phyloP scores from a whole-genome alignment of 2,797 vertebrate species.

The Nyctibius grandis region DNA sequence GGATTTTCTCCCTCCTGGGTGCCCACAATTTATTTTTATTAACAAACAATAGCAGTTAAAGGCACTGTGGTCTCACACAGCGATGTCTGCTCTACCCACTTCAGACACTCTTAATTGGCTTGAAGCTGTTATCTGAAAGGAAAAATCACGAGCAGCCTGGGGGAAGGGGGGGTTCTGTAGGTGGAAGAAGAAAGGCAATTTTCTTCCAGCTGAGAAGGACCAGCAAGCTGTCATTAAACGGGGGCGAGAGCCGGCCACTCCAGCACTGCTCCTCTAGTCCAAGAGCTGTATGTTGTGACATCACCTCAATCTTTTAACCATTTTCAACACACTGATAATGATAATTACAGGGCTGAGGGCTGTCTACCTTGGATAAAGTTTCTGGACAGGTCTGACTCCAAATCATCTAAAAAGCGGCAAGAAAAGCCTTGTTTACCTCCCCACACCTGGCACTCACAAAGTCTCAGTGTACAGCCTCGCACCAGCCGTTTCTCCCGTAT shows the following conservation, averaged over 20 bases:
- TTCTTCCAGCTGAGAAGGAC: neutral
- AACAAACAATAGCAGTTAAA: slow-evolving; percentile 49
- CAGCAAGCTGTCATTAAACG: neutral
- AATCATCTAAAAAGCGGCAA: neutral
- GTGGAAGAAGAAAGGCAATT: neutral
- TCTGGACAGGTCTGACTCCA: neutral
- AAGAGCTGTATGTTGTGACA: neutral
- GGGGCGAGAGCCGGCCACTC: neutral
- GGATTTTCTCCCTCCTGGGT: neutral
- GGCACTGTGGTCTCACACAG: neutral
- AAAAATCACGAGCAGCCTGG: neutral
- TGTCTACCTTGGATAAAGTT: neutral
- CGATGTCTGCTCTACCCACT: neutral
- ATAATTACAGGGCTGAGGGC: neutral
- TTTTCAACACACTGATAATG: slow-evolving; percentile 2
- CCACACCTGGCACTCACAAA: neutral
- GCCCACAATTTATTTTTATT: slow-evolving; percentile 55
- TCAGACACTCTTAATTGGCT: neutral
- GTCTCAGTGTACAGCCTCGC: neutral
- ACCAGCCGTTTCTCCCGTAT: rapidly evolving
- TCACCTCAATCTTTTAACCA: neutral
- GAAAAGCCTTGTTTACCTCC: neutral
- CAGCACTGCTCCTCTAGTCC: neutral
- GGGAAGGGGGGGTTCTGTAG: neutral
- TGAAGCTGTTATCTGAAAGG: neutral